phyloP scores from a whole-genome alignment of 2,113 vertebrate species.

The Neopipo cinnamomea region DNA sequence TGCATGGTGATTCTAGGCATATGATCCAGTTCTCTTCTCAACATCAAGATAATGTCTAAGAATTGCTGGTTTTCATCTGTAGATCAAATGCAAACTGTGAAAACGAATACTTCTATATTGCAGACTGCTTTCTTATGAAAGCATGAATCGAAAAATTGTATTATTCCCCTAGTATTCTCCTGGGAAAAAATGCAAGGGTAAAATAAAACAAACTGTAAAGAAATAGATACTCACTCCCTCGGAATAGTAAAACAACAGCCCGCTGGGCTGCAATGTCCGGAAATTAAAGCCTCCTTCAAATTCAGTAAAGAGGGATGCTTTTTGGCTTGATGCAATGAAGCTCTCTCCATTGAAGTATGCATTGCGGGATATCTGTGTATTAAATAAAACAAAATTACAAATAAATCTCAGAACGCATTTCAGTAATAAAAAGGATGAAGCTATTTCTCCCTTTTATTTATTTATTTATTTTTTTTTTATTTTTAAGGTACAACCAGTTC shows the following conservation, averaged over 20 bases:
- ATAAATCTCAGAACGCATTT: not conserved
- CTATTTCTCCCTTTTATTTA: not conserved
- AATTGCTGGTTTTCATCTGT: not conserved
- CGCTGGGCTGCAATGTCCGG: conserved; percentile 84
- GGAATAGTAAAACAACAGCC: conserved; percentile 86
- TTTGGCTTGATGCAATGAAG: conserved; percentile 88
- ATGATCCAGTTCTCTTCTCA: not conserved
- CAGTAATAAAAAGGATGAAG: not conserved
- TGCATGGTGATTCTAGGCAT: not conserved
- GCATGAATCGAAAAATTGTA: not conserved
- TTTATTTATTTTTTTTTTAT: not conserved
- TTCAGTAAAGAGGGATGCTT: conserved; percentile 81
- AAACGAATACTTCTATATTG: not conserved
- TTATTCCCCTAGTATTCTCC: not conserved
- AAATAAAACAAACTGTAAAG: not conserved
- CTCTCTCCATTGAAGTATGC: conserved; percentile 92
- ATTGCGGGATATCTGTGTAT: conserved; percentile 87
- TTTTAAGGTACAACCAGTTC: not conserved
- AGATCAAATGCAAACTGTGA: not conserved
- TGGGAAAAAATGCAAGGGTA: not conserved
- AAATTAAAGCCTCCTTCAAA: conserved; percentile 97
- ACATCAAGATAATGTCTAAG: not conserved
- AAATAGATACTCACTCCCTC: conserved; percentile 81
- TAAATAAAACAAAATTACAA: not conserved
- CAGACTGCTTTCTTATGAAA: not conserved